Evolutionary conservation across 2,888 invertebrate species (phyloP), one percentile per base, ranked within the genome.

Genomic region (Synanthedon vespiformis): DNA sequence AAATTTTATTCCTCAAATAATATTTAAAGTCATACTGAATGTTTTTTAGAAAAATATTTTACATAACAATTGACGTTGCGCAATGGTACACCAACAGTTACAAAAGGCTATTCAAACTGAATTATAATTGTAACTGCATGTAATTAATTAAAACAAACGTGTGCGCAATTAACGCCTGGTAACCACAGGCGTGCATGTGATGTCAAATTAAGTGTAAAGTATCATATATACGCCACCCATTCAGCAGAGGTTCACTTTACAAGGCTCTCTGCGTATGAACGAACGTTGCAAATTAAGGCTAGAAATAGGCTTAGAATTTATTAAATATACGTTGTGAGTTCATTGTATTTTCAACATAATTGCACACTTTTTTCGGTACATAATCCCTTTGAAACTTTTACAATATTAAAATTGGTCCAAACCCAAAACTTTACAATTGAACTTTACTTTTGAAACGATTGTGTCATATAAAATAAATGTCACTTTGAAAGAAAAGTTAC

Each of bases 171-270:
- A 44, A 44, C 44, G 44, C 44, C 14, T 6, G 44, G n/a, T 44
- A 44, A 44, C 44, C 44, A 44, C 44, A 44, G 44, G 6, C 44
- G 44, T 44, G 44, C 13, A 44, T 14, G 44, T 13, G 52, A 54
- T 56, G 56, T 62, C 64, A 63, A 60, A 64, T 64, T 64, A 58
- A 67, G 61, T 63, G 63, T 67, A 60, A 63, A 65, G 54, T 56
- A 61, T 49, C 40, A 34, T 51, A 53, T 13, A 47, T 22, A 40
- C 47, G 54, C 54, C 51, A 53, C 55, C 52, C 55, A 61, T 57
- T 55, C 56, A 61, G 65, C 53, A 56, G 60, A 59, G 52, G 59
- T 56, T 62, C 56, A 62, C 65, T 67, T 74, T 73, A 74, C 72
- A 72, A 67, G 65, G 66, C 65, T 67, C 10, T 34, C 34, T 34